Base-by-base conservation (phyloP, 2,888 invertebrate species). In the Oscheius sp. region DNA sequence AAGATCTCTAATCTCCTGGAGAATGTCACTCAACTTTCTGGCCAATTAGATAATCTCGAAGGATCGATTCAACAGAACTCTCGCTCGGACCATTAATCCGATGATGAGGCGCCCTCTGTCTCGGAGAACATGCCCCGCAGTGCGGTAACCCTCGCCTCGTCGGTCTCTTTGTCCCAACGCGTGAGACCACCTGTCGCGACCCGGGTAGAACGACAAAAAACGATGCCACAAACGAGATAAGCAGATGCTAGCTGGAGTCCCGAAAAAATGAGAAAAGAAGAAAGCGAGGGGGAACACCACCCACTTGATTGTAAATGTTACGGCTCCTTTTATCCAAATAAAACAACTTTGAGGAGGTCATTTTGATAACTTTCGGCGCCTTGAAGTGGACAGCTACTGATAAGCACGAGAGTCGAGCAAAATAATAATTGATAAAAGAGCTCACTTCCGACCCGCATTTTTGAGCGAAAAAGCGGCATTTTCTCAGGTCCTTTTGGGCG, bases 161-260 rank as follows among this genome's bases (percentile, higher is more conserved):
- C 42, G 42, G 42, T 42, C 5, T 42, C 42, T 42, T 42, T 42
- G 42, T 42, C 17, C 42, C 17, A 17, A n/a, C 42, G 42, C 42
- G 42, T 42, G 52, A 12, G 52, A 52, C 52, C 52, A 52, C 52
- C 52, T 52, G 52, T 52, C 52, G 17, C 25, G 17, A 17, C 20
- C 48, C 29, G 25, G 29, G 10, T 15, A 52, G 29, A 25, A 52
- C 42, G n/a, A 25, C 29, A 57, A 20, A 33, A 57, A 33, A 33
- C 57, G 57, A 34, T 34, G 57, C 57, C 37, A 57, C 37, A 57
- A 57, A 57, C 57, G 37, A 57, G 57, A 57, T 57, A 57, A 57
- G 39, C 57, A 57, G 57, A 37, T 57, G 57, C 52, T 27, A 3
- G 5, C 42, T 42, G 42, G 42, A 42, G n/a, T 17, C 17, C 42